Evolutionary conservation across 2,113 vertebrate species (phyloP).

Genomic region (Cinclus cinclus): DNA sequence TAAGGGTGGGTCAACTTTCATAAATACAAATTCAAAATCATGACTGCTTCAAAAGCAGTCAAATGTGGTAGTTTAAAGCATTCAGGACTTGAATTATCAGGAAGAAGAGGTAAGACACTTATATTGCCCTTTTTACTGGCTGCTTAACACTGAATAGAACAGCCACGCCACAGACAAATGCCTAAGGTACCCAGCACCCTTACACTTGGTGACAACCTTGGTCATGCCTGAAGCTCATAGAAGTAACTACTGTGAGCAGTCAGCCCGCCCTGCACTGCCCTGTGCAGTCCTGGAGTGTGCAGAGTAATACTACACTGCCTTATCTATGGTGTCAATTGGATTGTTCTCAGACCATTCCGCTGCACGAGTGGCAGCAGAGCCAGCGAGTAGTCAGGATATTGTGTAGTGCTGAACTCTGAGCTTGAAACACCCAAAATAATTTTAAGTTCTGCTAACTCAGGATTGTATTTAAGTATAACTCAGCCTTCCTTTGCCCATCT

Average conservation of each 20-base stretch:
- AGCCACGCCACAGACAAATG: neutral
- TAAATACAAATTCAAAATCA: neutral
- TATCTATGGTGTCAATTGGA: neutral
- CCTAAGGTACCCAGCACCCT: neutral
- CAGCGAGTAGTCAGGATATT: fast-evolving
- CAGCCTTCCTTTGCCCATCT: neutral
- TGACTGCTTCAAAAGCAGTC: neutral
- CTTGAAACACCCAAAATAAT: neutral
- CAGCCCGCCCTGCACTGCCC: neutral
- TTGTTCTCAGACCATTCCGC: neutral
- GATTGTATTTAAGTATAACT: neutral
- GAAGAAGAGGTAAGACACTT: neutral
- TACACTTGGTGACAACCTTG: neutral
- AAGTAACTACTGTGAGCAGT: neutral
- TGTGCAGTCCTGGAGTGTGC: neutral
- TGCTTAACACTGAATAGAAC: neutral
- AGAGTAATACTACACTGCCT: neutral
- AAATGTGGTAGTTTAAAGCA: neutral
- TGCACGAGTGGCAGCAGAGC: neutral
- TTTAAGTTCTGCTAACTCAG: neutral
- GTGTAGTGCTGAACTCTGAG: neutral
- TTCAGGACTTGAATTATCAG: neutral
- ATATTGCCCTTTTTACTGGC: neutral
- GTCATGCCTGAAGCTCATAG: neutral
- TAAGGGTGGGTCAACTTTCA: neutral